Evolutionary conservation across 2,888 invertebrate genomes (phyloP), one percentile per base, ranked within the genome.

Genomic region (Idaea straminata): DNA sequence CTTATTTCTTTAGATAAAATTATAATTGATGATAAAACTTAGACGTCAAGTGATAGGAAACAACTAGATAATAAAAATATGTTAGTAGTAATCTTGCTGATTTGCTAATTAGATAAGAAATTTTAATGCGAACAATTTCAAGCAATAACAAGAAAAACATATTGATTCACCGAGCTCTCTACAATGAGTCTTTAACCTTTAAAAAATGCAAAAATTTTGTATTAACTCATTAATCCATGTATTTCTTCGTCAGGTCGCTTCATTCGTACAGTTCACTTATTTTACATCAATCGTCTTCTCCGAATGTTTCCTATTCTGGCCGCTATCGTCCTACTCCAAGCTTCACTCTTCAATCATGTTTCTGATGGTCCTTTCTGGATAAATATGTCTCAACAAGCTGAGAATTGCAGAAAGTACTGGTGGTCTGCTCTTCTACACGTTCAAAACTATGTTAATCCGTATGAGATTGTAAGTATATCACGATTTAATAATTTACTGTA

Each of bases 391-490:
- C 61, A 57, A 3, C 74, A 78, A 1, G 66, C 79, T 0, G 80
- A 83, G 5, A 79, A 79, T 72, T 94, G 94, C 73, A 75, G 84
- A 13, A 72, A 71, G 0, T 82, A 86, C 67, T 94, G 94, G 94
- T 94, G 94, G 94, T 68, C 87, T 0, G 79, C 85, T 0, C 63
- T 94, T 15, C 77, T 94, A 0, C 92, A 93, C 74, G 77, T 93
- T 4, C 93, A 94, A 72, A 94, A 94, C 71, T 93, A 90, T 71
- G 83, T 87, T 3, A 86, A 87, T 61, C 70, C 78, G 13, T n/a
- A 74, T 4, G 68, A 75, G 47, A 69, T 81, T 35, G 86, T 83
- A 74, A 79, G 79, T 79, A 64, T 63, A 3, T 6, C 13, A 38
- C 38, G 6, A 5, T 38, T 38, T 10, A 38, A 10, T 10, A 38